Percentiles rank a stretch among this genome's conserved stretches.
phyloP scores from a whole-genome alignment of 2,797 vertebrate species.

The Sebastes dallii region DNA sequence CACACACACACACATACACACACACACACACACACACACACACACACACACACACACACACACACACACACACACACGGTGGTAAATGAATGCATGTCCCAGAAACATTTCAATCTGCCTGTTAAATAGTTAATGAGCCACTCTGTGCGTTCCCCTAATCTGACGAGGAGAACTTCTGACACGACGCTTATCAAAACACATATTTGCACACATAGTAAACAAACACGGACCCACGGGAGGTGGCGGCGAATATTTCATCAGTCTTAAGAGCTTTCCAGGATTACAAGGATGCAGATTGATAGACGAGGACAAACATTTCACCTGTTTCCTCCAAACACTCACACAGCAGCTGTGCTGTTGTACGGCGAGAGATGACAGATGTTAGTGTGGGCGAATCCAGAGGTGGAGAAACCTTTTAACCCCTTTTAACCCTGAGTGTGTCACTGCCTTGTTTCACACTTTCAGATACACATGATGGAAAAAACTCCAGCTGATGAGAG shows the following conservation, averaged over 20 bases:
- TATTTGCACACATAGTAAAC: slow-evolving; percentile 73
- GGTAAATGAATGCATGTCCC: slow-evolving; percentile 66
- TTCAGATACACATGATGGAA: neutral
- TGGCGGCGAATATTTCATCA: slow-evolving; percentile 52
- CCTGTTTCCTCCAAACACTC: neutral
- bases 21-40: slow-evolving; percentile 5
- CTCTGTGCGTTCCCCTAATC: slow-evolving; percentile 58
- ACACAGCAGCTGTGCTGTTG: neutral
- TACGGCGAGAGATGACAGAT: neutral
- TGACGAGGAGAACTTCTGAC: slow-evolving; percentile 75
- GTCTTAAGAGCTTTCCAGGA: slow-evolving; percentile 54
- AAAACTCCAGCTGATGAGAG: neutral
- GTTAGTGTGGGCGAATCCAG: neutral
- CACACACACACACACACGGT: slow-evolving; percentile 1
- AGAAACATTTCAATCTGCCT: slow-evolving; percentile 76
- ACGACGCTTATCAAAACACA: slow-evolving; percentile 76
- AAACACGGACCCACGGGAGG: slow-evolving; percentile 60
- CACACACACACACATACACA: slow-evolving; percentile 3
- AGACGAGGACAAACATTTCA: neutral
- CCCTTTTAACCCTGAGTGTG: neutral
- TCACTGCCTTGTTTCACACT: neutral
- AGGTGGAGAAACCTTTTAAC: neutral
- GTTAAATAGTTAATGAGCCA: slow-evolving; percentile 79
- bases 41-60: neutral
- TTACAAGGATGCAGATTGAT: slow-evolving; percentile 32